Conservation (phyloP, 2,113 vertebrate genomes). For the Hoplias malabaricus region DNA sequence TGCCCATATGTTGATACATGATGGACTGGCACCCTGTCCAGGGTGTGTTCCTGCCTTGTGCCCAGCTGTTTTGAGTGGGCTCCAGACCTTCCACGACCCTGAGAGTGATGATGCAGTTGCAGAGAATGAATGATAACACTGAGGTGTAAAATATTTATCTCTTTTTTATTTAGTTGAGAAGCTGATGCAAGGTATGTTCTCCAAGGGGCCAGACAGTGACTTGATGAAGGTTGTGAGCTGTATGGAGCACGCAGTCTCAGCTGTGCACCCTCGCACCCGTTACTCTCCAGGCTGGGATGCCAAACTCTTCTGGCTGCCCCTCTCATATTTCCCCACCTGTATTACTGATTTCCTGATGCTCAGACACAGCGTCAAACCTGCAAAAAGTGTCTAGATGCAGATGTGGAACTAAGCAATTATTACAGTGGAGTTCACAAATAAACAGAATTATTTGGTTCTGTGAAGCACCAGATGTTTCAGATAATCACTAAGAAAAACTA, state of each 20-base stretch:
- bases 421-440: not conserved
- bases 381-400: slow-evolving; percentile 49
- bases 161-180: no score
- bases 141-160: no score
- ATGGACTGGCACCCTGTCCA: no score
- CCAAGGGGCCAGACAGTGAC: slow-evolving; percentile 66
- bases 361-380: slow-evolving; percentile 59
- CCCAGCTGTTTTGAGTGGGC: no score
- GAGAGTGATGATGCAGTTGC: no score
- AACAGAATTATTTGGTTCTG: slow-evolving; percentile 60
- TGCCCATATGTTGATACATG: no score
- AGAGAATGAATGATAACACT: no score
- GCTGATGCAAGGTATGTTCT: slow-evolving; percentile 56
- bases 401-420: not conserved
- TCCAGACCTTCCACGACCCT: no score
- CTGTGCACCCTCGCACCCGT: slow-evolving; percentile 73
- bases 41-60: no score
- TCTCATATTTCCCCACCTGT: slow-evolving; percentile 78
- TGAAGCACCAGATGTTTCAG: slow-evolving; percentile 56
- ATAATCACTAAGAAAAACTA: no score
- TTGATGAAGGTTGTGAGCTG: slow-evolving; percentile 81
- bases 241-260: slow-evolving; percentile 81
- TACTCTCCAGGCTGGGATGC: slow-evolving; percentile 85
- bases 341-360: slow-evolving; percentile 68
- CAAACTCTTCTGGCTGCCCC: slow-evolving; percentile 79